Evolutionary conservation across 37 sponge, comb jelly and placozoan species (phyloP), one percentile per base, ranked within the genome.

Genomic region (Axinella damicornis): DNA sequence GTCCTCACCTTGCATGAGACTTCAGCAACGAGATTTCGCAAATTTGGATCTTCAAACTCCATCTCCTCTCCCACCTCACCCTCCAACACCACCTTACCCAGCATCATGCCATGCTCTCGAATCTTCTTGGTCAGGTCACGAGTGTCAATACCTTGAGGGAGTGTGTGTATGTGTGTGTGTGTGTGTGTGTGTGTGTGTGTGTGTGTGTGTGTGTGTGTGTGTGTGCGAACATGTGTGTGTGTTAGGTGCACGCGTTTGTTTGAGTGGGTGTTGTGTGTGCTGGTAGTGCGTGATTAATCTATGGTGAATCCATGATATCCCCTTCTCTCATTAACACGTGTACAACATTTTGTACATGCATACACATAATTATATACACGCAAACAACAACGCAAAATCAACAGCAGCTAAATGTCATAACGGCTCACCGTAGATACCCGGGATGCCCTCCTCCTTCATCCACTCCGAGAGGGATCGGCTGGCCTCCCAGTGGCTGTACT

Each of bases 401-500:
- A 46, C 9, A 9, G 9, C 46, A 46, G 46, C 46, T 46, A 46
- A 46, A 46, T 9, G 9, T 12, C 46, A 12, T 46, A 4, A 46
- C 46, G 9, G 46, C 46, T 46, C 46, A 98, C 99, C 99, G 46
- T 40, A 85, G 2, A 99, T 88, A 31, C 93, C 97, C 38, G 99
- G 95, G n/a, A 99, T 72, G 16, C 81, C 78, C n/a, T 96, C 81
- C 62, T 92, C 89, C 74, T 70, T 76, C 65, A 99, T 74, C 97
- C 97, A 99, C 69, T 84, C 39, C 0, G 69, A 67, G 1, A 99
- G 90, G 32, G 97, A 92, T 66, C 65, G 57, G 17, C n/a, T 67
- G 12, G 94, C 95, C 57, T 89, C 86, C 97, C 97, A 99, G 85
- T 95, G 95, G 60, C 96, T 95, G 67, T 84, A 89, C 54, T 97